Evolutionary conservation across 2,888 invertebrate species (phyloP), one percentile per base, ranked within the genome.

Genomic region (Neoaliturus tenellus): DNA sequence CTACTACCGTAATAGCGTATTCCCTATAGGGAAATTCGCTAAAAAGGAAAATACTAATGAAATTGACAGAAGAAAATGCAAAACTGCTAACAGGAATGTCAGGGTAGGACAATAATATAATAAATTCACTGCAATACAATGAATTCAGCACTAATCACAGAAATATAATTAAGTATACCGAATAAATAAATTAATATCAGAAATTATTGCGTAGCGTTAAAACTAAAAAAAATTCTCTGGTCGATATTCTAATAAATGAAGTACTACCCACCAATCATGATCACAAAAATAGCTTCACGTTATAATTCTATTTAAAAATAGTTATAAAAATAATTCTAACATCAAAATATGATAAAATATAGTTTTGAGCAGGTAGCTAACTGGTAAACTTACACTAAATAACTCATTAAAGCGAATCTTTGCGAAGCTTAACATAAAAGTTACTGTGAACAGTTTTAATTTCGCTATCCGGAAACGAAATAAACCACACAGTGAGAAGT

Each of bases 301-400:
- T 62, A 62, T 28, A 28, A 28, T 14, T 69, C 6, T 69, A 35
- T 69, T 67, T 28, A 12, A 75, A 75, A 75, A 51, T 20, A 78
- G n/a, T 55, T 17, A 51, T 78, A 78, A 78, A 78, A 78, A 78
- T 78, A 78, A 55, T 23, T 78, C 48, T 78, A 78, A 55, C 25
- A 55, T 33, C 35, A 78, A 75, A 75, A 75, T 44, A 75, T 39
- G 44, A 44, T 39, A 75, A 44, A 75, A 35, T 55, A 35, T 55
- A 12, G n/a, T 55, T 78, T 78, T 78, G 78, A 78, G 78, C 78
- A 78, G 78, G 78, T 55, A 55, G 55, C 51, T 78, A 78, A 33
- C 12, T 17, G 31, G n/a, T 25, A 55, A 55, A 51, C 48, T 78
- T 25, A 55, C n/a, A n/a, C 25, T 31, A 23, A 31, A 78, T 33